Conservation (phyloP, 2,113 vertebrate species). For the Panthera uncia region DNA sequence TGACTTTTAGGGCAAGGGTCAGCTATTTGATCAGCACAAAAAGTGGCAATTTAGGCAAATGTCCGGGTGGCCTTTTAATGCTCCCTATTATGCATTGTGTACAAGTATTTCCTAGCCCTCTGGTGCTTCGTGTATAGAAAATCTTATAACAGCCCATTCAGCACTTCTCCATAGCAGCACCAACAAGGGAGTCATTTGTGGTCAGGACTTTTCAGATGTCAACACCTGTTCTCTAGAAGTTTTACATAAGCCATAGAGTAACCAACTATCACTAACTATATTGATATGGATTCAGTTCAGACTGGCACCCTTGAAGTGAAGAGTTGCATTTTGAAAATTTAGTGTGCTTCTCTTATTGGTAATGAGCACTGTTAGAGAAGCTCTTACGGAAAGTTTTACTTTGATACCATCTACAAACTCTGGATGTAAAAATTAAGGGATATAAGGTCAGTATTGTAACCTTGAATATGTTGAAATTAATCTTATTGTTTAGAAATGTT, state of each 20-base stretch:
- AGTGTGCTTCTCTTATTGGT: not conserved
- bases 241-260: not conserved
- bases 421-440: conserved; percentile 14
- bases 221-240: conserved; percentile 53
- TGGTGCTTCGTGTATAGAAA: not conserved
- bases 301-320: not conserved
- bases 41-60: conserved; percentile 50
- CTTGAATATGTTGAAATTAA: not conserved
- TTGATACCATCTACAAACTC: not conserved
- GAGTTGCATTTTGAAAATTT: not conserved
- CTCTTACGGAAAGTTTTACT: not conserved
- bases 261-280: not conserved
- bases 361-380: not conserved
- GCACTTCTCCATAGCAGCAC: not conserved
- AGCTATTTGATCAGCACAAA: conserved; percentile 58
- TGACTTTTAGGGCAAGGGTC: conserved; percentile 50
- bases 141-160: conserved; percentile 28
- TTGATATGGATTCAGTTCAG: not conserved
- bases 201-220: conserved; percentile 26
- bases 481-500: not conserved
- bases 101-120: conserved; percentile 30
- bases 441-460: not conserved
- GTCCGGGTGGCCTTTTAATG: conserved; percentile 30
- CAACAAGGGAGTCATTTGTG: conserved; percentile 34
- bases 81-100: conserved; percentile 41